Evolutionary conservation across 2,797 vertebrate genomes (phyloP).

Genomic region (Nyctibius grandis): DNA sequence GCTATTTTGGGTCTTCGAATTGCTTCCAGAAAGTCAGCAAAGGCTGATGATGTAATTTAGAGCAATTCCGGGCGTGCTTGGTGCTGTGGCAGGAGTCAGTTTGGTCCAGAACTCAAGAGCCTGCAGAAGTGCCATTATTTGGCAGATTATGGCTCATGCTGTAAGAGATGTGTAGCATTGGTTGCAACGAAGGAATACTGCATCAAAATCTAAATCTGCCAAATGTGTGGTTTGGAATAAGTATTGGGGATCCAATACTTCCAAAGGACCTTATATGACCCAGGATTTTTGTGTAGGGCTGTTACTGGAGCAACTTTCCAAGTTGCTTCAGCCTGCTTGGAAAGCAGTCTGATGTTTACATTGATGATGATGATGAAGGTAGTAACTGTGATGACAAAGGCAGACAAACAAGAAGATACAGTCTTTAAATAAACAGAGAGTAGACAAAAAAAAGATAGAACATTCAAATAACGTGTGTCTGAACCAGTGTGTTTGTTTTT

Average conservation of each 20-base stretch:
- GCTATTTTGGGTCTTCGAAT: neutral
- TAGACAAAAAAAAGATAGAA: neutral
- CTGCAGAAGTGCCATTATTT: neutral
- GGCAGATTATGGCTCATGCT: neutral
- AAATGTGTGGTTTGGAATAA: neutral
- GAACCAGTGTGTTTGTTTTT: neutral
- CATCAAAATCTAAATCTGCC: neutral
- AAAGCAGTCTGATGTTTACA: neutral
- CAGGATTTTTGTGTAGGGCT: neutral
- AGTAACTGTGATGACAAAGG: neutral
- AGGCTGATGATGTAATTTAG: neutral
- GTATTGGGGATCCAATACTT: neutral
- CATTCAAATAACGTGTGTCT: neutral
- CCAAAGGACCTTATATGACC: neutral
- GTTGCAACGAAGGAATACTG: neutral
- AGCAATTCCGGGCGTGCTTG: rapidly evolving
- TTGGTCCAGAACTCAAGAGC: neutral
- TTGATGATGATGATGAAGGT: neutral
- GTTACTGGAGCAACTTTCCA: neutral
- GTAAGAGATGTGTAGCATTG: neutral
- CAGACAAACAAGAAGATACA: neutral
- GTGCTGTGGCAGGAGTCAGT: neutral
- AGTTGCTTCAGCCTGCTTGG: neutral
- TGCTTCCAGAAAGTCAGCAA: neutral
- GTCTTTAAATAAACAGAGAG: neutral